These are phyloP conservation scores for Allophyes oxyacanthae DNA, from an alignment of 2,888 invertebrate species.

Conservation along the genomic window DNA sequence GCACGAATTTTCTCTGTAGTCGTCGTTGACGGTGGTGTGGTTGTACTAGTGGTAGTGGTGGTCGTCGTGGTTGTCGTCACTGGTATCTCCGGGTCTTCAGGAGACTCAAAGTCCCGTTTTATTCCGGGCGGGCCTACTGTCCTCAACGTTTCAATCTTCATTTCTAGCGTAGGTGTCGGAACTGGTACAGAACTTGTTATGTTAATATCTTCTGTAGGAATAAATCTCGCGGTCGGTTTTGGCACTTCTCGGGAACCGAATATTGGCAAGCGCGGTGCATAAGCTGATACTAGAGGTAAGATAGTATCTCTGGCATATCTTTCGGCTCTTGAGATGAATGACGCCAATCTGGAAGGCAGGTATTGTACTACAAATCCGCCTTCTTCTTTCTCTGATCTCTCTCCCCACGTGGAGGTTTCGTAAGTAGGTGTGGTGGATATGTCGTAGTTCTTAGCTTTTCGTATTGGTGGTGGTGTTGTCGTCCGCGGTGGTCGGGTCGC, in stretches of 20 bases:
- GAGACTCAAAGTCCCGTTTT: conserved; percentile 77
- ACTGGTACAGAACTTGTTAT: conserved; percentile 76
- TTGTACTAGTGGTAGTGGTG: conserved; percentile 66
- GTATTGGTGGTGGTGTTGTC: conserved; percentile 69
- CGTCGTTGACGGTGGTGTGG: conserved; percentile 65
- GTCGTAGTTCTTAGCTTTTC: conserved; percentile 85
- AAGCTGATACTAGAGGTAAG: conserved; percentile 93
- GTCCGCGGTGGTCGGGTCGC: conserved; percentile 80
- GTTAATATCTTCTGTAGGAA: conserved; percentile 88
- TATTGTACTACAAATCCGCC: conserved; percentile 92
- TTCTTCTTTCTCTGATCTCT: conserved; percentile 76
- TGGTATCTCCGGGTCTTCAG: conserved; percentile 81
- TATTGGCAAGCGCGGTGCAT: conserved; percentile 92
- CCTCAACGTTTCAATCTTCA: conserved; percentile 84
- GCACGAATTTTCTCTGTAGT: conserved; percentile 72
- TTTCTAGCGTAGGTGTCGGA: conserved; percentile 85
- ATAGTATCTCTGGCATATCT: conserved; percentile 94
- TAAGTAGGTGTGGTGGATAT: conserved; percentile 79
- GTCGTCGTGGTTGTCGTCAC: conserved; percentile 70
- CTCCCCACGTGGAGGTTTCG: conserved; percentile 72
- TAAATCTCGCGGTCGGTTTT: conserved; percentile 90
- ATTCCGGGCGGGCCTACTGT: conserved; percentile 83
- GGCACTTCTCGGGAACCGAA: conserved; percentile 85
- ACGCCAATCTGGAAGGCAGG: conserved; percentile 93
- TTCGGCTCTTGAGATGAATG: conserved; percentile 94